Evolutionary conservation across 2,797 vertebrate genomes (phyloP).

Genomic region (Myiothlypis chrysogaster): DNA sequence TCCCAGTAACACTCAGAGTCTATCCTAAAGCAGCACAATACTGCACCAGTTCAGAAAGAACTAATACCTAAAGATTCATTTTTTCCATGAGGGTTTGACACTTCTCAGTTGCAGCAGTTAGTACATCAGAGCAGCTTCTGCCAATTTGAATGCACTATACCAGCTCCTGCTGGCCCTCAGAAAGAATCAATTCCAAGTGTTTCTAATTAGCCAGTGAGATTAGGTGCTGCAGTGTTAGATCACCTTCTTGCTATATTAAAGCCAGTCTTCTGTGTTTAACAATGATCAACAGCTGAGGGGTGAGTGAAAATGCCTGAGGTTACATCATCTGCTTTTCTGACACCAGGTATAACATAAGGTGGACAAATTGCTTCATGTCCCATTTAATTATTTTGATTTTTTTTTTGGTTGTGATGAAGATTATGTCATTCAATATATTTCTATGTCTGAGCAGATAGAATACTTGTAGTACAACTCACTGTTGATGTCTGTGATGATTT

Average conservation of each 20-base stretch:
- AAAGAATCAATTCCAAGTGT: neutral
- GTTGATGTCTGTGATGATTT: neutral
- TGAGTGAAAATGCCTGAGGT: neutral
- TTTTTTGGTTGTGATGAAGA: accelerated
- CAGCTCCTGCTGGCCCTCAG: slow-evolving; percentile 2
- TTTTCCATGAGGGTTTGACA: neutral
- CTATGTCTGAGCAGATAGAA: neutral
- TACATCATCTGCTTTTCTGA: neutral
- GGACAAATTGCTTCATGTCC: neutral
- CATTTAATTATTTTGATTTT: neutral
- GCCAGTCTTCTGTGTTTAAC: neutral
- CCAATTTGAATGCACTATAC: neutral
- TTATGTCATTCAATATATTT: neutral
- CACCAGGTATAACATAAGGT: neutral
- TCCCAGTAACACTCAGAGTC: neutral
- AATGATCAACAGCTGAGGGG: neutral
- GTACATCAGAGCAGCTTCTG: neutral
- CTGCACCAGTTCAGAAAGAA: neutral
- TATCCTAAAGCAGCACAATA: neutral
- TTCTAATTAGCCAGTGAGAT: slow-evolving; percentile 25
- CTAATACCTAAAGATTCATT: neutral
- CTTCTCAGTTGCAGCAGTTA: neutral
- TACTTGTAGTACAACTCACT: neutral
- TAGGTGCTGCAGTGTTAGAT: neutral
- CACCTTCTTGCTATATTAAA: neutral